Evolutionary conservation across 2,888 invertebrate genomes (phyloP), one percentile per base, ranked within the genome.

Genomic region (Coenonympha glycerion): DNA sequence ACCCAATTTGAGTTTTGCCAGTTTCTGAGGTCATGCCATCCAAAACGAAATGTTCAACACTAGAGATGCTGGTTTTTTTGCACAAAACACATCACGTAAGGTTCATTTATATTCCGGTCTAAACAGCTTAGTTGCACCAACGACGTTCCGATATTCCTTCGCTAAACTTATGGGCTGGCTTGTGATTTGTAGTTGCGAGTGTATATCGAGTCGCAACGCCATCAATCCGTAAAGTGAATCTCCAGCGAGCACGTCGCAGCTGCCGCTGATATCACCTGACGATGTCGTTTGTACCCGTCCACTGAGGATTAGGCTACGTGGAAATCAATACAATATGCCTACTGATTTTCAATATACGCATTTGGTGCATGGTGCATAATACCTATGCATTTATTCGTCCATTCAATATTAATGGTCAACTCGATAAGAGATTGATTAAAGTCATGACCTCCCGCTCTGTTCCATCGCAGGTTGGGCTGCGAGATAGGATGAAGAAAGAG

Each of bases 151-250:
- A 37, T 28, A 46, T 45, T 34, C 46, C 21, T 46, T 34, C 26
- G 46, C 36, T 41, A 46, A 26, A 46, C 33, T 39, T 56, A 58
- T 49, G 42, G 47, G 55, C 54, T 48, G 56, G 45, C 54, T 53
- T 60, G 67, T 69, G 76, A 74, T 75, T 76, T 74, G 71, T 69
- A 67, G 58, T 59, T 52, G 61, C 48, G 54, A 57, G 60, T 68
- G 61, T 64, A 66, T 74, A 78, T 79, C 70, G 69, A 66, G 72
- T 69, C 71, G 76, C 76, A 72, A 63, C 69, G 72, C 71, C 69
- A 81, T 81, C 80, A 79, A 79, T 79, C 73, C 64, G 68, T 76
- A 76, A n/a, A 79, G 79, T 75, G 77, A 79, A 76, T 78, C 74
- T 69, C 68, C 67, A 58, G 56, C 56, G 56, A 63, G 69, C 69